These are phyloP conservation scores for Aradophagus sp. DNA, from an alignment of 1,140 invertebrate species.

Conservation along the genomic window DNA sequence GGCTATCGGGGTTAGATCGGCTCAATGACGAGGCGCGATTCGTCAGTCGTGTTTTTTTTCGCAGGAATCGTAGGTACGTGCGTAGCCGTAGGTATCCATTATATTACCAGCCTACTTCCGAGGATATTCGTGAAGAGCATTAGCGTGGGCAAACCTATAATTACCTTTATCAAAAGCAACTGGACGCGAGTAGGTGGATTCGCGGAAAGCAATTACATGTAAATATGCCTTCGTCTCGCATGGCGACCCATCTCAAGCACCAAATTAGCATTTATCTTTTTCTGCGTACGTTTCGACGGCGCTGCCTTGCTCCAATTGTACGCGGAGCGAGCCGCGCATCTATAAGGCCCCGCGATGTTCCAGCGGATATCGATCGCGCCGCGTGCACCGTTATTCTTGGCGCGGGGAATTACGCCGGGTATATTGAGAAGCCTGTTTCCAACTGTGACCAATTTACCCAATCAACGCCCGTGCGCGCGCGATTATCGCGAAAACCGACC, in stretches of 20 bases:
- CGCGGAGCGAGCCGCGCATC: conserved; percentile 27
- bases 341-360: conserved; percentile 36
- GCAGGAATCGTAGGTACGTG: conserved; percentile 56
- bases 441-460: conserved; percentile 54
- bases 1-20: conserved; percentile 16
- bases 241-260: conserved; percentile 67
- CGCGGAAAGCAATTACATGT: conserved; percentile 73
- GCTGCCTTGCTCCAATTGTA: conserved; percentile 55
- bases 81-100: conserved; percentile 60
- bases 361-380: conserved; percentile 51
- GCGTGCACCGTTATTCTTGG: conserved; percentile 49
- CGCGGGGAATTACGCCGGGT: conserved; percentile 29
- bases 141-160: conserved; percentile 71
- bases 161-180: conserved; percentile 73
- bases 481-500: conserved; percentile 29
- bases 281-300: conserved; percentile 53
- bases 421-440: conserved; percentile 38
- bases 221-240: conserved; percentile 70
- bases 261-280: conserved; percentile 68
- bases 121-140: conserved; percentile 67
- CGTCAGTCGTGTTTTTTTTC: conserved; percentile 41
- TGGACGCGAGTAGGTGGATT: conserved; percentile 71
- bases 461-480: conserved; percentile 30
- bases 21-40: conserved; percentile 32
- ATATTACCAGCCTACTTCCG: conserved; percentile 64